Base-by-base conservation (phyloP, 2,888 invertebrate species). In the Ganaspis brasiliensis region DNA sequence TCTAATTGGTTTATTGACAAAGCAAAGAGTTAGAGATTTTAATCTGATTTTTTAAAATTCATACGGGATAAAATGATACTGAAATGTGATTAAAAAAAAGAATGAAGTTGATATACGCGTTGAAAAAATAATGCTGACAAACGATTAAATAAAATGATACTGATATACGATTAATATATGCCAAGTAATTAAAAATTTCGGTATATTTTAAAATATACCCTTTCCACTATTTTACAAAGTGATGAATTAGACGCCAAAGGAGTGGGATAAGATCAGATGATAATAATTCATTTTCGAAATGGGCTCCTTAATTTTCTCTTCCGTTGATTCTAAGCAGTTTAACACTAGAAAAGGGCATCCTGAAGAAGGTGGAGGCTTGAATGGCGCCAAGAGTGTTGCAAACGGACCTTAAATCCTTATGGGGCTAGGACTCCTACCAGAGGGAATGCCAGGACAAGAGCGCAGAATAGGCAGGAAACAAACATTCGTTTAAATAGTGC, bases 401-500 rank as follows among this genome's bases (percentile, higher is more conserved):
- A 59, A 59, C 35, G 61, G 14, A 61, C 16, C 26, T 45, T 10
- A 67, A 61, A 67, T 45, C 40, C 24, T 67, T 67, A 19, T 14
- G 26, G 40, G 40, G 24, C n/a, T n/a, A 40, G 40, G 40, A 16
- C 14, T 67, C 21, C 9, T 45, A 45, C 40, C 40, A 45, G 14
- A 59, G 31, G n/a, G 31, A 45, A 67, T 67, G n/a, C 24, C 67
- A 40, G 24, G 45, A 67, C 37, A 19, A 37, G 37, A 37, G 37
- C 61, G 49, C 76, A 80, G 81, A 81, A 67, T 67, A 67, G 67
- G 24, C 45, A 67, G 45, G 67, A 67, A 67, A 88, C 88, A 88
- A 89, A 89, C 87, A 87, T 88, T 89, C 87, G 88, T 89, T 89
- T 86, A 88, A 88, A 87, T 84, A 86, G 85, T 82, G 82, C 84